Evolutionary conservation across 2,113 vertebrate genomes (phyloP), one percentile per base, ranked within the genome.

Genomic region (Mesocricetus auratus): DNA sequence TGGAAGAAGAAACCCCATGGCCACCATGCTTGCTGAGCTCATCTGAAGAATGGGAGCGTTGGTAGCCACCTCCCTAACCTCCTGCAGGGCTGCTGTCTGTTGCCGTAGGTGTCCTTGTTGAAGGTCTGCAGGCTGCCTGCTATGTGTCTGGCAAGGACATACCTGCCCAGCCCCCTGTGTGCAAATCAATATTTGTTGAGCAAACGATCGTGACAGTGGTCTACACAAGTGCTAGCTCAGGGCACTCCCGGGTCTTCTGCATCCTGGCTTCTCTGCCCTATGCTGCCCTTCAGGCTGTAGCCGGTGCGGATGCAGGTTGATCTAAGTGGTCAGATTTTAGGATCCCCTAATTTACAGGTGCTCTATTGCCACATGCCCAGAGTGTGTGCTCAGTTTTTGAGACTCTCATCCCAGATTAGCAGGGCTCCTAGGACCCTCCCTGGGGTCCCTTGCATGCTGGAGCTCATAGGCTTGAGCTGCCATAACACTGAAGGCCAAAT

Each of bases 401-500:
- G 53, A 56, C 53, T 13, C 53, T 56, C 8, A 12, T 17, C 6
- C 3, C 0, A 1, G 24, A 39, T 42, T 17, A 94, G 74, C 85
- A 39, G 53, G 47, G 39, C 50, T 62, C 36, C 2, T 9, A 47
- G 91, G 93, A 21, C 19, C 26, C 73, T 82, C n/a, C 53, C 81
- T 50, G 31, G 74, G 31, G 81, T 45, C 29, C 29, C 71, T 10
- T 6, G 13, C 3, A 1, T 58, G 47, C n/a, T 60, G 33, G 73
- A 71, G 81, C 71, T 89, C 53, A 68, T 66, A 77, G 94, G 47
- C 77, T 36, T 21, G 1, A 87, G 71, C 42, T 42, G 64, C 47
- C 17, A 0, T 68, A 33, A 74, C 75, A 83, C 71, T 86, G 88
- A 94, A 95, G 94, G 94, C 94, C 89, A 68, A 75, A 79, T 86